A percentile compares a stretch with the other conserved stretches of the same genome.
Conservation (phyloP, 37 sponge, comb jelly and placozoan species). For the Haliclona indistincta region DNA sequence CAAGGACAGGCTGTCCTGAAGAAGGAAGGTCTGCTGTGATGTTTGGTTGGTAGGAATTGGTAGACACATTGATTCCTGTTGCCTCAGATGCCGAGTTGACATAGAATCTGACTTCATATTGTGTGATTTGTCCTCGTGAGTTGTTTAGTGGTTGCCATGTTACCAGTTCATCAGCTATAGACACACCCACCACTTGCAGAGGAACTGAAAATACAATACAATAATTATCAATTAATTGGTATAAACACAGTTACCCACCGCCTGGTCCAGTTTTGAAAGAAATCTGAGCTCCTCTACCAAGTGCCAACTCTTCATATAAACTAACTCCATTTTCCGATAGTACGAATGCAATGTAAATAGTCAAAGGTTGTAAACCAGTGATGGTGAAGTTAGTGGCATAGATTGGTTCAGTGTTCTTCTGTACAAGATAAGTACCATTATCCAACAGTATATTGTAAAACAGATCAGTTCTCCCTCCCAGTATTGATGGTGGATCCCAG, state of each 20-base stretch:
- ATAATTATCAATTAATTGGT: background rate
- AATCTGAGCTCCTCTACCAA: no score
- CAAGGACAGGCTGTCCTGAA: slow-evolving; percentile 7
- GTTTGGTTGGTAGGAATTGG: background rate
- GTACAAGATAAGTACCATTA: background rate
- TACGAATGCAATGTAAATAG: background rate
- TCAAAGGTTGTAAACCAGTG: background rate
- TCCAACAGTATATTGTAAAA: background rate
- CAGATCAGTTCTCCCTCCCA: background rate
- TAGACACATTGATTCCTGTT: no score
- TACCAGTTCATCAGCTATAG: background rate
- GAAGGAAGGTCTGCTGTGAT: background rate
- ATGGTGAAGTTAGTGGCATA: background rate
- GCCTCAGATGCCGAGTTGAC: background rate
- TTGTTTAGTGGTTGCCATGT: background rate
- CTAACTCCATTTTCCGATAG: background rate
- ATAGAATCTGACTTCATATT: background rate
- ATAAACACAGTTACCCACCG: no score
- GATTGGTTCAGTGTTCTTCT: background rate
- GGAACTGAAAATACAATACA: background rate
- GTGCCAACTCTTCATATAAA: no score
- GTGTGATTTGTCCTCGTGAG: background rate
- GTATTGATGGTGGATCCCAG: background rate
- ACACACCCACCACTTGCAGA: background rate
- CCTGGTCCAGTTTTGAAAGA: no score